These are phyloP conservation scores for Pseudopodoces humilis DNA, from an alignment of 2,113 vertebrate species.

Conservation along the genomic window DNA sequence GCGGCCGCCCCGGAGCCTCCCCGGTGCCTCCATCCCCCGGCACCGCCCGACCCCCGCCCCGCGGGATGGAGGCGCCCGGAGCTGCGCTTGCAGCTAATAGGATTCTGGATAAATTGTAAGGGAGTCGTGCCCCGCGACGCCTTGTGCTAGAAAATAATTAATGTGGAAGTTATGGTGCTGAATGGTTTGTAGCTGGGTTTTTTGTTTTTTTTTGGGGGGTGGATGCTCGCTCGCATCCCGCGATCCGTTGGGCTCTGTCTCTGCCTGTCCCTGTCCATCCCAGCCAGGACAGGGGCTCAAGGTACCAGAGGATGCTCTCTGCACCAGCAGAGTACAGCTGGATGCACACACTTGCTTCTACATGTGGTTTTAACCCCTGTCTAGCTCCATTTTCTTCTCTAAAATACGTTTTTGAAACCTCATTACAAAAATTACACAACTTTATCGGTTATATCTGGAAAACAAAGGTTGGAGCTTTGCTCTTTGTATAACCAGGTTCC, in stretches of 20 bases:
- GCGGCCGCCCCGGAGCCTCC: background rate
- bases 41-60: background rate
- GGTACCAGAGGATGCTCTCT: too few species aligned
- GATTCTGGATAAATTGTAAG: too few species aligned
- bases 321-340: rapidly evolving
- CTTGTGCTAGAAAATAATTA: background rate
- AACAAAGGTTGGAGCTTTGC: background rate
- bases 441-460: background rate
- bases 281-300: background rate
- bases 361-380: rapidly evolving
- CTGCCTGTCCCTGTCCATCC: background rate
- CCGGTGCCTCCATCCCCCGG: background rate
- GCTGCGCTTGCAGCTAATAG: rapidly evolving
- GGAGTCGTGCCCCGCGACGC: background rate
- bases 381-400: background rate
- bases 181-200: background rate
- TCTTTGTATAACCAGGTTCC: background rate
- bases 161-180: background rate
- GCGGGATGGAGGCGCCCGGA: too few species aligned
- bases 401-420: background rate
- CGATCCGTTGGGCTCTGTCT: background rate
- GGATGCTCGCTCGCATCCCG: background rate
- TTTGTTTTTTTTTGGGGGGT: background rate
- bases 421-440: background rate
- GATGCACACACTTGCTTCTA: background rate